Base-by-base conservation (phyloP, 2,888 invertebrate genomes). In the Drosophila helvetica region DNA sequence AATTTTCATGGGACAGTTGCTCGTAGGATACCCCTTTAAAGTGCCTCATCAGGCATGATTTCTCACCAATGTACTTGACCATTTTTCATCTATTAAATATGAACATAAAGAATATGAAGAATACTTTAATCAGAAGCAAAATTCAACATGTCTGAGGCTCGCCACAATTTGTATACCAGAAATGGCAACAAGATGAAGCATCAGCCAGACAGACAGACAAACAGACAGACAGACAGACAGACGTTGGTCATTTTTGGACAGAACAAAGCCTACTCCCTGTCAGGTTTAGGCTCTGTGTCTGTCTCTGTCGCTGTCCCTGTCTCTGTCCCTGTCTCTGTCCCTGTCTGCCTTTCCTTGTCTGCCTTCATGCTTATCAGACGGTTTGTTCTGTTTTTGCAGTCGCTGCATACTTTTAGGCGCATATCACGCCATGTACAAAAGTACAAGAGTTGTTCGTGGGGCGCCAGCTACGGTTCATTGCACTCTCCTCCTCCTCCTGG, bases 331-430 rank as follows among this genome's bases (percentile, higher is more conserved):
- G 25, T 25, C 8, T 1, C 27, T 8, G 12, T 15, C 3, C 48
- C n/a, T 19, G 46, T 15, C 45, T 61, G 60, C 17, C 53, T 60
- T 56, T 52, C 61, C 60, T 22, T 22, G 22, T 22, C 22, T 3
- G 60, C 45, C 46, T 38, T 25, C 25, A 30, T 61, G 78, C 76
- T 77, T 78, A 83, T 86, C 80, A 75, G 72, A 17, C 53, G 46
- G 64, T 45, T 58, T 48, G 30, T 47, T 55, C 57, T 58, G 58
- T 62, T 59, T 64, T 51, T 74, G 66, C 59, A 59, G 54, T 72
- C 54, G 56, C 66, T 74, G 76, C 63, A 76, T 77, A 74, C 70
- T 77, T 83, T 80, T 77, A 74, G 83, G 79, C 80, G 65, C 55
- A 77, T 57, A 71, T 64, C 76, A 74, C 43, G 58, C 58, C 63